Conservation (phyloP, 2,113 vertebrate species). For the Panurus biarmicus region DNA sequence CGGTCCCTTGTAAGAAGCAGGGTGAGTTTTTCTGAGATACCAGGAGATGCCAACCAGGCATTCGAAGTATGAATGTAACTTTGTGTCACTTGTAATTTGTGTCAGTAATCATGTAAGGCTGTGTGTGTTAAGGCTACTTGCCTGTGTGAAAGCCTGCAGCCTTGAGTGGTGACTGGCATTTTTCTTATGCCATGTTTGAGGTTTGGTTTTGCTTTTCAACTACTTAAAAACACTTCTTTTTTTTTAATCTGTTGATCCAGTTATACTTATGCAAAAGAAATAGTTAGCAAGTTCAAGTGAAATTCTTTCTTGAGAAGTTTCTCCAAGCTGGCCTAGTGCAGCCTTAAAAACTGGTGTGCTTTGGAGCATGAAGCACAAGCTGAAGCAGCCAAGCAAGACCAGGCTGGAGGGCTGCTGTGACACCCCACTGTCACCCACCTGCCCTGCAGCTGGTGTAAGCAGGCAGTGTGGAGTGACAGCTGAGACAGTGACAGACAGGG, state of each 20-base stretch:
- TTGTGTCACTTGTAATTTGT: neutral
- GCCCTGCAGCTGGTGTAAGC: neutral
- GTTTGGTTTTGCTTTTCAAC: neutral
- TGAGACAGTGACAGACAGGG: neutral
- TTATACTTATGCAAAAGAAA: neutral
- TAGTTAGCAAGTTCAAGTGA: neutral
- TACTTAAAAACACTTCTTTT: neutral
- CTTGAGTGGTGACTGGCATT: rapidly evolving
- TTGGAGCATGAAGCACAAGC: neutral
- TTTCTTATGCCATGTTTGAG: rapidly evolving
- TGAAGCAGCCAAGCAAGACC: neutral
- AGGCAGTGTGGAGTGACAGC: neutral
- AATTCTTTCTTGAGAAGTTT: neutral
- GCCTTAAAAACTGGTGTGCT: neutral
- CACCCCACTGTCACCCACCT: neutral
- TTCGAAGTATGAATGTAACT: neutral
- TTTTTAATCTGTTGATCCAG: neutral
- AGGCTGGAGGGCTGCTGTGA: neutral
- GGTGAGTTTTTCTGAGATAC: neutral
- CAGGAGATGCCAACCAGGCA: neutral
- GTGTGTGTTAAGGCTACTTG: neutral
- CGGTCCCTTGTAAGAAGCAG: neutral
- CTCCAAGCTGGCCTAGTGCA: neutral
- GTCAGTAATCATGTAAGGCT: no score
- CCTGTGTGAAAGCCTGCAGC: neutral